Percentiles rank a stretch among this genome's conserved stretches.
phyloP scores from a whole-genome alignment of 2,113 vertebrate genomes.

The Pelecanus crispus region DNA sequence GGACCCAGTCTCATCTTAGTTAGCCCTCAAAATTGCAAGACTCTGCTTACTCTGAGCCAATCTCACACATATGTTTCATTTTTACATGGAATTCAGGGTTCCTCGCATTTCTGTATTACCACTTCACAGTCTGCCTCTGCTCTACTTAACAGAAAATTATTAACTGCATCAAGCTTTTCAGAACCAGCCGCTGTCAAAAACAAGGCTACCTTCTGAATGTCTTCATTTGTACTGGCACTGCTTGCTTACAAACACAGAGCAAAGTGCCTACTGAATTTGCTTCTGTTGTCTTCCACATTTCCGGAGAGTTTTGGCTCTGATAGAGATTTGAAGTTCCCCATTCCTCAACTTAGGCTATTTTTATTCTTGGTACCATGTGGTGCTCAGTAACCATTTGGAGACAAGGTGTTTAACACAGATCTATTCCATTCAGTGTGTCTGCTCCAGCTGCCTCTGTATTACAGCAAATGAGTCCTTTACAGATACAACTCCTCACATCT shows the following conservation, averaged over 20 bases:
- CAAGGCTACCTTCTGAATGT: not conserved
- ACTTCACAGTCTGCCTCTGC: not conserved
- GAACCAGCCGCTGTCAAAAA: not conserved
- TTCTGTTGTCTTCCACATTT: not conserved
- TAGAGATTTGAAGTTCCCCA: not conserved
- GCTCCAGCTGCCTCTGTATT: not conserved
- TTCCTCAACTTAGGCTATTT: not conserved
- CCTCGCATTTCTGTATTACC: not conserved
- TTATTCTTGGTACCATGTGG: not conserved
- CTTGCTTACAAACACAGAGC: not conserved
- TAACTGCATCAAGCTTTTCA: not conserved
- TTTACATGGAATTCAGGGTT: not conserved
- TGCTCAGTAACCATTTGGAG: not conserved
- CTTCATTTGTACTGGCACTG: not conserved
- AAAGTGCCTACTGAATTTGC: not conserved
- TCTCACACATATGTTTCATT: not conserved
- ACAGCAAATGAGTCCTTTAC: not conserved
- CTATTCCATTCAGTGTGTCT: not conserved
- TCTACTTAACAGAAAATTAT: not conserved
- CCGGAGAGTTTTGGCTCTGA: not conserved
- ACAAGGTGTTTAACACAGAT: not conserved
- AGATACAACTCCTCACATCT: not conserved
- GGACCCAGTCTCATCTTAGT: not conserved
- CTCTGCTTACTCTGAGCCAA: not conserved
- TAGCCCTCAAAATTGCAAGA: not conserved